Conservation (phyloP, 2,113 vertebrate species). For the Cyphomyrus discorhynchus region DNA sequence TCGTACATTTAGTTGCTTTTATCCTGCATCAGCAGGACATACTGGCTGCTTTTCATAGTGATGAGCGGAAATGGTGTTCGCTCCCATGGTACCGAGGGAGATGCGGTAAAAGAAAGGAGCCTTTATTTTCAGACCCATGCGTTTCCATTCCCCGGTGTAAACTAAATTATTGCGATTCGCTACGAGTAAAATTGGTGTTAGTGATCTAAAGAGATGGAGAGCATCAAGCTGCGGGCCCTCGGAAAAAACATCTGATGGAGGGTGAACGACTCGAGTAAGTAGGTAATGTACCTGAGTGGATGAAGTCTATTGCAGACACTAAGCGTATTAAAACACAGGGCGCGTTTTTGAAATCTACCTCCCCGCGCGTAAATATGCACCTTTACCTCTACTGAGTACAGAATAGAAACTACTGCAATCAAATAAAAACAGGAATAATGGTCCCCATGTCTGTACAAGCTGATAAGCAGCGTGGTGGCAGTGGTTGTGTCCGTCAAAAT, state of each 20-base stretch:
- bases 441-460: neutral
- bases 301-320: slow-evolving; percentile 6
- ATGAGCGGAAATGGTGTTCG: neutral
- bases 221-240: neutral
- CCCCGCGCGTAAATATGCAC: slow-evolving; percentile 16
- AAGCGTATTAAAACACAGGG: slow-evolving; percentile 37
- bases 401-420: neutral
- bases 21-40: neutral
- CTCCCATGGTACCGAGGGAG: slow-evolving; percentile 3
- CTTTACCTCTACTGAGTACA: neutral
- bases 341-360: slow-evolving; percentile 34
- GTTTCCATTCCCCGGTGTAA: neutral
- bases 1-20: neutral
- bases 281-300: slow-evolving; percentile 10
- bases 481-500: neutral
- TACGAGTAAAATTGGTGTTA: neutral
- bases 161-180: neutral
- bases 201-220: neutral
- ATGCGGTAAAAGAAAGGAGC: neutral
- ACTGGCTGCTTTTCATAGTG: neutral
- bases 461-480: neutral
- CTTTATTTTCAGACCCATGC: neutral
- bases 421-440: neutral
- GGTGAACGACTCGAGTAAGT: slow-evolving; percentile 6
- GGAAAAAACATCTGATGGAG: neutral